phyloP scores from a whole-genome alignment of 2,888 invertebrate genomes.

The Pseudoips prasinana region DNA sequence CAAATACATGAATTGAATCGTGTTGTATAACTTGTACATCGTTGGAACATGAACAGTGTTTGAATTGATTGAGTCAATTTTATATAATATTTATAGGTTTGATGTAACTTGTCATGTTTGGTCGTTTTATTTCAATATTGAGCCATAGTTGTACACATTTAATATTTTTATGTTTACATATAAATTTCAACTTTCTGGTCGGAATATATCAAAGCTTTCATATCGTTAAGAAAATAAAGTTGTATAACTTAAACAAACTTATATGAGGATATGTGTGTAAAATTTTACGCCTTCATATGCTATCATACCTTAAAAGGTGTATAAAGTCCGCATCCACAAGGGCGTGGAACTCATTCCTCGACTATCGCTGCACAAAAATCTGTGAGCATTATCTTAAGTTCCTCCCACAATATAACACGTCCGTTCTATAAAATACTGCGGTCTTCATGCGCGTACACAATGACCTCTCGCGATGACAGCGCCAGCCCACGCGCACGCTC shows the following conservation, averaged over 20 bases:
- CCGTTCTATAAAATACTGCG: slow-evolving; percentile 43
- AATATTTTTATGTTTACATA: too few relatives aligned
- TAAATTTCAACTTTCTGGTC: too few relatives aligned
- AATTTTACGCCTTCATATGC: too few relatives aligned
- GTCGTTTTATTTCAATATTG: slow-evolving; percentile 8
- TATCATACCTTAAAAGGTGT: slow-evolving; percentile 20
- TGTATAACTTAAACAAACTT: too few relatives aligned
- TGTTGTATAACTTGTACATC: slow-evolving; percentile 30
- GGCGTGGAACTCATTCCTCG: slow-evolving; percentile 11
- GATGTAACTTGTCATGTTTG: slow-evolving; percentile 19
- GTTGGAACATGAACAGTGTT: slow-evolving; percentile 20
- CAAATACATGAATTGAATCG: slow-evolving; percentile 32
- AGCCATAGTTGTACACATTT: slow-evolving; percentile 1
- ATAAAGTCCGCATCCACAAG: slow-evolving; percentile 25
- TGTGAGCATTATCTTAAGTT: slow-evolving; percentile 22
- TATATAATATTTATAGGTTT: slow-evolving; percentile 22
- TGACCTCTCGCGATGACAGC: slow-evolving; percentile 75
- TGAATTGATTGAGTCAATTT: slow-evolving; percentile 29
- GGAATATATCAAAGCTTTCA: too few relatives aligned
- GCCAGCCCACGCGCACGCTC: slow-evolving; percentile 69
- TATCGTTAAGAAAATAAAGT: too few relatives aligned
- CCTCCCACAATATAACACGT: slow-evolving; percentile 38
- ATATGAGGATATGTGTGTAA: too few relatives aligned
- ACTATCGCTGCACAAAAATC: slow-evolving; percentile 27
- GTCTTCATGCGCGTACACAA: slow-evolving; percentile 57